Evolutionary conservation across 37 sponge, comb jelly and placozoan species (phyloP), one percentile per base, ranked within the genome.

Genomic region (Halisarca cf. caerulea): DNA sequence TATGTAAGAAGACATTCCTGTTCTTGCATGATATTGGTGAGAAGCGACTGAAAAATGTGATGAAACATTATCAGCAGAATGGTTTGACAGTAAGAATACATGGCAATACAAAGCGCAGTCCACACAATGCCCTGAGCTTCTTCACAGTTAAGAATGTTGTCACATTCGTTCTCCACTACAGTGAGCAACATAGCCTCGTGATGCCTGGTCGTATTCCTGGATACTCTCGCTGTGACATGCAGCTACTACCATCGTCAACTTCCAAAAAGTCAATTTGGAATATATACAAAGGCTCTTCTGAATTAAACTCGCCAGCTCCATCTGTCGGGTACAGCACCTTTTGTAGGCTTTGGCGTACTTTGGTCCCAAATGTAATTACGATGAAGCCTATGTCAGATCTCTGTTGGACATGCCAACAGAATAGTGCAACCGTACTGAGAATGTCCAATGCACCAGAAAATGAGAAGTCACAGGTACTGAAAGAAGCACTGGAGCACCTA

Each of bases 341-440:
- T 60, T 71, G 73, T 3, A n/a, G 30, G 21, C 64, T 83, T 11
- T 91, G 91, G 91, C 59, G 58, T 45, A 44, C 55, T 43, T 54
- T 86, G 70, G 66, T 51, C 33, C 91, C 91, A 30, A 61, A 83
- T 2, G 64, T 90, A 18, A 37, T 54, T 8, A 59, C 86, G 6
- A 86, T 79, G 73, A 86, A 90, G 51, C 87, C 84, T 0, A 86
- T 77, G 84, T 69, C 72, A 0, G 91, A 86, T 42, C 80, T 90
- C 25, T 86, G 91, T 61, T 90, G 91, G 91, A 61, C 71, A 28
- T 90, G 91, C 37, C 90, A 90, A 32, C 58, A 86, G 25, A 90
- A 86, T 54, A 82, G 83, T 25, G 25, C 33, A 17, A 62, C 71
- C 23, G 64, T 90, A 33, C 78, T 86, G 81, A 79, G 81, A 47